Conservation (phyloP, 2,113 vertebrate species). For the Callaeas wilsoni region DNA sequence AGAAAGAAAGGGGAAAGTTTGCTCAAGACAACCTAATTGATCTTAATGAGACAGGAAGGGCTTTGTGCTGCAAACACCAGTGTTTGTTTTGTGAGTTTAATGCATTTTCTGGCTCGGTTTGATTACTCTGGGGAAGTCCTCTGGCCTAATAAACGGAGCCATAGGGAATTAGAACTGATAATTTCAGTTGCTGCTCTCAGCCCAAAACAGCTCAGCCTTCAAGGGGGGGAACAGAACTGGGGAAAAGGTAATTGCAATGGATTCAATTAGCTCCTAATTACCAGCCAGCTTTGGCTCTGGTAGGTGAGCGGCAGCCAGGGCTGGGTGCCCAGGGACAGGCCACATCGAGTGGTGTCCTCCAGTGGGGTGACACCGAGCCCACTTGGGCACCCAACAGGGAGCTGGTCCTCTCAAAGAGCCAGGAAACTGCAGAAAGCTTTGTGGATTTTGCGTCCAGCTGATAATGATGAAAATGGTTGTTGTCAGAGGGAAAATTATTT, state of each 20-base stretch:
- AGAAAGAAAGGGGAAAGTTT: constrained; percentile 34
- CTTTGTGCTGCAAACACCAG: constrained; percentile 43
- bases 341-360: accelerated
- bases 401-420: background rate
- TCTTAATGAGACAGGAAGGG: constrained; percentile 55
- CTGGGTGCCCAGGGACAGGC: background rate
- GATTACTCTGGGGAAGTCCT: constrained; percentile 61
- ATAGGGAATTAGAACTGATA: constrained; percentile 21
- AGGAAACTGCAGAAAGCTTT: background rate
- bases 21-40: constrained; percentile 51
- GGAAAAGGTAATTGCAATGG: background rate
- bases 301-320: background rate
- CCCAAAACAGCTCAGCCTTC: background rate
- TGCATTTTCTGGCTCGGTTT: constrained; percentile 23
- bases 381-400: accelerated
- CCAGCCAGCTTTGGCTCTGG: background rate
- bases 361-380: background rate
- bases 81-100: constrained; percentile 56
- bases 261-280: background rate
- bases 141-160: constrained; percentile 48
- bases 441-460: background rate
- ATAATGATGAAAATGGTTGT: background rate
- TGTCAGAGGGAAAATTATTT: background rate
- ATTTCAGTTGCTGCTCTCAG: constrained; percentile 35
- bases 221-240: background rate